phyloP scores from a whole-genome alignment of 2,888 invertebrate genomes.

The Arrhopalites spinosus region DNA sequence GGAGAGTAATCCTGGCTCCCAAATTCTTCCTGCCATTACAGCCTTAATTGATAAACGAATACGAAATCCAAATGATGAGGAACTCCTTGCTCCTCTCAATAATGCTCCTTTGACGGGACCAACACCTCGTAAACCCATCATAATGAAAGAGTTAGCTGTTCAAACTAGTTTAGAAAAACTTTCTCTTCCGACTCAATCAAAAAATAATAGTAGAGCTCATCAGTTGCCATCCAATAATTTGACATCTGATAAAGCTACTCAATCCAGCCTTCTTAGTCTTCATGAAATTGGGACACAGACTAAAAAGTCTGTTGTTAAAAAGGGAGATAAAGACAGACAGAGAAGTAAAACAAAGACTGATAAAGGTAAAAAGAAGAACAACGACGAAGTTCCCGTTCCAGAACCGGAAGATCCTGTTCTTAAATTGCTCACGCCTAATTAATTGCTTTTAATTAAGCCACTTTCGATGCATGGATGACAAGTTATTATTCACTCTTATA shows the following conservation, averaged over 20 bases:
- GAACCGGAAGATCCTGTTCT: constrained; percentile 50
- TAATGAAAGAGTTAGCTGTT: constrained; percentile 46
- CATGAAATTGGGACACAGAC: constrained; percentile 54
- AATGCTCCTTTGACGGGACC: constrained; percentile 19
- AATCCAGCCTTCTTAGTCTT: constrained; percentile 48
- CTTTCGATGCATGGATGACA: too few relatives aligned
- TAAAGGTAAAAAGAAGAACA: constrained; percentile 26
- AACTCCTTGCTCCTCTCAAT: constrained; percentile 24
- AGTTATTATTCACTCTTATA: too few relatives aligned
- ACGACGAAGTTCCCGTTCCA: constrained; percentile 28
- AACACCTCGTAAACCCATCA: constrained; percentile 35
- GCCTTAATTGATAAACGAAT: constrained; percentile 48
- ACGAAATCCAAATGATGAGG: constrained; percentile 28
- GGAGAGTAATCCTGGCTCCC: constrained; percentile 72
- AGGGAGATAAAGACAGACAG: constrained; percentile 40
- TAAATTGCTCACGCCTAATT: constrained; percentile 48
- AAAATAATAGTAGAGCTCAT: constrained; percentile 24
- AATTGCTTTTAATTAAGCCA: too few relatives aligned
- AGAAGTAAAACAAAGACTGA: constrained; percentile 32
- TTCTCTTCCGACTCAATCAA: constrained; percentile 5
- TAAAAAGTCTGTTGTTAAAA: constrained; percentile 54
- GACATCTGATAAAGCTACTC: constrained; percentile 48
- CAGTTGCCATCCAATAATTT: constrained; percentile 41
- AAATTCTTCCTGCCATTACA: constrained; percentile 53
- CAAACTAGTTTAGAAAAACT: constrained; percentile 55